Percentiles rank a stretch among this genome's conserved stretches.
Conservation (phyloP, 2,888 invertebrate genomes). For the Heliconius ismenius region DNA sequence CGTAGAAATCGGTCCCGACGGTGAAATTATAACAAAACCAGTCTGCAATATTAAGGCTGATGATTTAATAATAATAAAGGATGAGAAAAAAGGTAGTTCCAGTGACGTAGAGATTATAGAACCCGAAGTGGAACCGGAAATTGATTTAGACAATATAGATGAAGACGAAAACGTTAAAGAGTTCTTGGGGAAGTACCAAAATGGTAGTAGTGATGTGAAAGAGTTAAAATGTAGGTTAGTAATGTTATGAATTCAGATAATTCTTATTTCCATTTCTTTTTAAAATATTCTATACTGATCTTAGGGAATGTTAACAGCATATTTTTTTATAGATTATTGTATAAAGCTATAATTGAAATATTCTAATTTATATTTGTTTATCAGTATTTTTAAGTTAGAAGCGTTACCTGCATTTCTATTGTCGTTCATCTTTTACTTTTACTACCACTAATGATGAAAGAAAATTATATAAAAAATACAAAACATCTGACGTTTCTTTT, state of each 20-base stretch:
- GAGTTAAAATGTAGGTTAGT: conserved; percentile 72
- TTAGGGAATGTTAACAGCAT: too few relatives aligned
- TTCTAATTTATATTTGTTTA: too few relatives aligned
- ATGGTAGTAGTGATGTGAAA: conserved; percentile 48
- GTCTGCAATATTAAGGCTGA: conserved; percentile 53
- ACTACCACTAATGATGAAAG: background rate
- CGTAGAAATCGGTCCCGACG: conserved; percentile 72
- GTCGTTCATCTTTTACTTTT: too few relatives aligned
- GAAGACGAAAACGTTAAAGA: conserved; percentile 74
- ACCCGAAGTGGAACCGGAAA: conserved; percentile 61
- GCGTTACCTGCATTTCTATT: too few relatives aligned
- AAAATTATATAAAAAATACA: background rate
- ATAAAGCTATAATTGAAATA: too few relatives aligned
- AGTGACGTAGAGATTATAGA: conserved; percentile 74
- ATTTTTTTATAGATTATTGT: too few relatives aligned
- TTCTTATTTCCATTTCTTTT: too few relatives aligned
- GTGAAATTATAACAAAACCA: conserved; percentile 67
- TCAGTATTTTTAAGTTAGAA: too few relatives aligned
- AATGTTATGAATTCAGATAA: too few relatives aligned
- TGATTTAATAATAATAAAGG: conserved; percentile 58
- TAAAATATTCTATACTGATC: too few relatives aligned
- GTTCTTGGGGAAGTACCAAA: conserved; percentile 71
- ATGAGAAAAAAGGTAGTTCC: conserved; percentile 57
- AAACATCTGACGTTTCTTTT: too few relatives aligned
- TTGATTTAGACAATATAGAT: conserved; percentile 72